Percentiles rank a stretch among this genome's conserved stretches.
Conservation (phyloP, 2,888 invertebrate species). For the Endomychus coccineus region DNA sequence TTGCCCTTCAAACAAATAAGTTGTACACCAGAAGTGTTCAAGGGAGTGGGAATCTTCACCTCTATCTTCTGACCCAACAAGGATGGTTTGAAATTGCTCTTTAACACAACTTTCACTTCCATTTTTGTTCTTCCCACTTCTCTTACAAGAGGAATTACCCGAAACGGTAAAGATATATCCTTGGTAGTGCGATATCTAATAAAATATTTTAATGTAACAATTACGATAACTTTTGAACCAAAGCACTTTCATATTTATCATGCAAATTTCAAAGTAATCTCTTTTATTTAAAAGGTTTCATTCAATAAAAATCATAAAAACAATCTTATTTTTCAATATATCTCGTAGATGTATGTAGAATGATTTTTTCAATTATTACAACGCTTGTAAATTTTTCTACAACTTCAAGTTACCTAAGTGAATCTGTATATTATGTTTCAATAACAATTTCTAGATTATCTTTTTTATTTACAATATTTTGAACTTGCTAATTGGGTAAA, state of each 20-base stretch:
- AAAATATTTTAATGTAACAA: conserved; percentile 1
- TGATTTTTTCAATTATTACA: too few relatives aligned
- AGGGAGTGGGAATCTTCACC: conserved; percentile 96
- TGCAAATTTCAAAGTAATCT: too few relatives aligned
- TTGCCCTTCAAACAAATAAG: conserved; percentile 98
- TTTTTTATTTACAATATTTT: background rate
- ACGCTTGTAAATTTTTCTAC: too few relatives aligned
- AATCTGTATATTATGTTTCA: too few relatives aligned
- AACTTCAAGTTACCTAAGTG: too few relatives aligned
- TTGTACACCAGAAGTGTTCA: conserved; percentile 98
- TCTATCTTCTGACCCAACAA: conserved; percentile 98
- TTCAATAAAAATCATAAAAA: too few relatives aligned
- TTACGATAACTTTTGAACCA: too few relatives aligned
- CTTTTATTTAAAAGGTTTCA: too few relatives aligned
- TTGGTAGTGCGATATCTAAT: conserved; percentile 94
- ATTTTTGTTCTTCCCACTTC: conserved; percentile 98
- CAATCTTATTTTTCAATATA: too few relatives aligned
- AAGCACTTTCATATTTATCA: too few relatives aligned
- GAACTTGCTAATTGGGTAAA: too few relatives aligned
- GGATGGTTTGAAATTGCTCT: conserved; percentile 98
- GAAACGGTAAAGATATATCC: conserved; percentile 98
- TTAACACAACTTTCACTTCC: conserved; percentile 99
- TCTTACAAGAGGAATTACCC: conserved; percentile 95
- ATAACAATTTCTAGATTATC: background rate
- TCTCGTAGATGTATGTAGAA: too few relatives aligned